These are phyloP conservation scores for Cataglyphis cursor DNA, from an alignment of 2,888 invertebrate species.

Conservation along the genomic window DNA sequence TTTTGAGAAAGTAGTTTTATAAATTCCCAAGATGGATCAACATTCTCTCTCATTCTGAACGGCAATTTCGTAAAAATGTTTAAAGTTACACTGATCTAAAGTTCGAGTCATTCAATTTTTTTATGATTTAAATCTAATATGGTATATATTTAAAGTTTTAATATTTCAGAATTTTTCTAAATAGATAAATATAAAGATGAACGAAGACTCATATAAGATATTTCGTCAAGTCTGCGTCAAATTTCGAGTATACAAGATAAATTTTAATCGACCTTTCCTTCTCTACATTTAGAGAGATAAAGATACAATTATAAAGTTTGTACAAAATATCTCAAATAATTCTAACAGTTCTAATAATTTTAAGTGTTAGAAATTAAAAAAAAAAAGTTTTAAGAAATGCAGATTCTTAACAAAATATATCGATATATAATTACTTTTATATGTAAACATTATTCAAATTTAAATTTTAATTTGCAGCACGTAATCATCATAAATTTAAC, in stretches of 20 bases:
- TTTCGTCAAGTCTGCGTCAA: background rate
- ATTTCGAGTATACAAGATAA: background rate
- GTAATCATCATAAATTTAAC: background rate
- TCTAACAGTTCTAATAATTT: background rate
- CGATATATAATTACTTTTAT: background rate
- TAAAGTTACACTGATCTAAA: background rate
- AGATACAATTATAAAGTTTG: background rate
- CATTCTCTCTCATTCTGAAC: background rate
- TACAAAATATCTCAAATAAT: background rate
- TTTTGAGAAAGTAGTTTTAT: constrained; percentile 19
- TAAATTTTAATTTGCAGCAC: background rate
- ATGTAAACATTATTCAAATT: background rate
- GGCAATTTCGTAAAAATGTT: constrained; percentile 3
- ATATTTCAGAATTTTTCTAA: constrained; percentile 6
- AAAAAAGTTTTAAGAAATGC: background rate
- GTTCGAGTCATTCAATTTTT: constrained; percentile 16
- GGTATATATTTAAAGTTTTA: constrained; percentile 11
- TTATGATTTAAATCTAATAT: constrained; percentile 22
- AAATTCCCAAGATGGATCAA: constrained; percentile 11
- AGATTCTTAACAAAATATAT: background rate
- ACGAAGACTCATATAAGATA: constrained; percentile 6
- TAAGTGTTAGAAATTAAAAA: no score
- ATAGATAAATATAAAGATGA: constrained; percentile 12
- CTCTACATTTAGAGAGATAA: background rate
- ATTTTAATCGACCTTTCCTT: background rate